Evolutionary conservation across 2,797 vertebrate species (phyloP).

Genomic region (Remorina albescens): DNA sequence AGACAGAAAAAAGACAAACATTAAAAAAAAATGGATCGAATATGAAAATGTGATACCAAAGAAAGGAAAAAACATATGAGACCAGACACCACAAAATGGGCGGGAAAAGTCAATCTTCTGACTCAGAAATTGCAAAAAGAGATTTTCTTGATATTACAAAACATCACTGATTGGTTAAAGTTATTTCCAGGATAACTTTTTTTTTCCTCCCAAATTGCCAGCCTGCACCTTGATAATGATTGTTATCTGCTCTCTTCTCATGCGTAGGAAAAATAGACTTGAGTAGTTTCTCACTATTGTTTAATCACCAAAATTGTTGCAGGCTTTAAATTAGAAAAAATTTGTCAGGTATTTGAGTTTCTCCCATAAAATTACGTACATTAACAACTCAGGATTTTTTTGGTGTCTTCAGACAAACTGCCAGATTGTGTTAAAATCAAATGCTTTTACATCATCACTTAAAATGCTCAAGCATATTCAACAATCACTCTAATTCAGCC

Average conservation of each 20-base stretch:
- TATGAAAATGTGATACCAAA: too few species aligned
- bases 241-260: slow-evolving; percentile 38
- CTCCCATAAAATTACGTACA: background rate
- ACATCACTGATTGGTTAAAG: slow-evolving; percentile 10
- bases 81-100: background rate
- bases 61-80: too few species aligned
- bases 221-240: slow-evolving; percentile 35
- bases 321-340: background rate
- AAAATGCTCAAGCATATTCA: background rate
- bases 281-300: slow-evolving; percentile 14
- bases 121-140: slow-evolving; percentile 17
- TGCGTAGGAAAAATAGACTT: slow-evolving; percentile 24
- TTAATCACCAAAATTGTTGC: slow-evolving; percentile 1
- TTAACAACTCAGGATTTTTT: background rate
- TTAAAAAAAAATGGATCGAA: too few species aligned
- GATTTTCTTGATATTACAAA: slow-evolving; percentile 1
- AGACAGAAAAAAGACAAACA: too few species aligned
- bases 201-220: slow-evolving; percentile 23
- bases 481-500: background rate
- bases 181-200: slow-evolving; percentile 11
- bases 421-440: background rate
- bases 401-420: background rate
- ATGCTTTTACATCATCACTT: slow-evolving; percentile 4
- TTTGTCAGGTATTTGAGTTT: background rate
- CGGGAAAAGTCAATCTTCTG: slow-evolving; percentile 16